phyloP scores from a whole-genome alignment of 2,888 invertebrate genomes.

The Nowickia ferox region DNA sequence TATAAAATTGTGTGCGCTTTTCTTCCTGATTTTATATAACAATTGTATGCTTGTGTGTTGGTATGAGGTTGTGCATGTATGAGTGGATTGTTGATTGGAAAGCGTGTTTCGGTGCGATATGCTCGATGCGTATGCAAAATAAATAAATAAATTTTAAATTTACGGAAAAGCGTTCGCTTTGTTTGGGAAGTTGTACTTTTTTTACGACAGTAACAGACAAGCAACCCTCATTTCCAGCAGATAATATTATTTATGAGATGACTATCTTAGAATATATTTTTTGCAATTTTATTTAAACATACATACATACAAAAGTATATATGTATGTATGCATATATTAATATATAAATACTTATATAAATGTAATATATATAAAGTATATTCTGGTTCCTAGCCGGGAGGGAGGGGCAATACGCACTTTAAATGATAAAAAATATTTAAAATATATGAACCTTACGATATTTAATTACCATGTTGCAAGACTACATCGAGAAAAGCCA shows the following conservation, averaged over 20 bases:
- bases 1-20: constrained; percentile 48
- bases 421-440: too few relatives aligned
- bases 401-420: too few relatives aligned
- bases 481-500: too few relatives aligned
- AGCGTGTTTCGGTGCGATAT: constrained; percentile 51
- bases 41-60: constrained; percentile 19
- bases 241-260: not conserved
- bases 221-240: constrained; percentile 29
- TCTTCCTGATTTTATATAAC: constrained; percentile 4
- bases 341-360: not conserved
- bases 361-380: not conserved
- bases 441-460: too few relatives aligned
- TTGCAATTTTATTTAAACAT: constrained; percentile 6
- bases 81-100: constrained; percentile 19
- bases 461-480: too few relatives aligned
- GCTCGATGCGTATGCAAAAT: constrained; percentile 63
- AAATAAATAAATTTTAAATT: constrained; percentile 45
- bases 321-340: too few relatives aligned
- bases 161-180: constrained; percentile 42
- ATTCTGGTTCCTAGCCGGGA: too few relatives aligned
- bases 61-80: constrained; percentile 13
- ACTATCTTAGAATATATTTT: not conserved
- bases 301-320: not conserved
- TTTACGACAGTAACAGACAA: constrained; percentile 5
- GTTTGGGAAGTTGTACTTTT: not conserved